A percentile compares a stretch with the other conserved stretches of the same genome.
Conservation (phyloP, 2,113 vertebrate genomes). For the Uropsilus gracilis region DNA sequence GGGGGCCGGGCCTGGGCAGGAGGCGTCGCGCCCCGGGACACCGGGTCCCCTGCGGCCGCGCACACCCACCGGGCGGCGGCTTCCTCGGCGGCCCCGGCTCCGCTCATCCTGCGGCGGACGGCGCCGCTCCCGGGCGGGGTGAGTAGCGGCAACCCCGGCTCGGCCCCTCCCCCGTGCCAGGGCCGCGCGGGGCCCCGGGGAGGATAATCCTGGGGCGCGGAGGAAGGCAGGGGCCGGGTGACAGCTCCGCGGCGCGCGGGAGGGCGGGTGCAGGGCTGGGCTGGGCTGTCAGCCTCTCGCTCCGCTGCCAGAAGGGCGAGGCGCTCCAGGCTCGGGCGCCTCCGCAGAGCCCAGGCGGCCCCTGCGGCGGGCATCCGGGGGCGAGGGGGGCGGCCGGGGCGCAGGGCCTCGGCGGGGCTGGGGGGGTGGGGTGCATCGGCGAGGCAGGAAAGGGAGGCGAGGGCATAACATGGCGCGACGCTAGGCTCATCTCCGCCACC, state of each 20-base stretch:
- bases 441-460: neutral
- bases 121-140: conserved; percentile 49
- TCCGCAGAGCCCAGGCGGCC: neutral
- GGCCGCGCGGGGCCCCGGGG: neutral
- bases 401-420: neutral
- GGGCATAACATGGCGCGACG: conserved; percentile 74
- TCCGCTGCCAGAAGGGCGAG: neutral
- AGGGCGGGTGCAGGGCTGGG: conserved; percentile 52
- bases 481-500: conserved; percentile 61
- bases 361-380: neutral
- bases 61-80: conserved; percentile 40
- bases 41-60: neutral
- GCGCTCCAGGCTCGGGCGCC: neutral
- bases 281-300: neutral
- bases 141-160: conserved; percentile 17
- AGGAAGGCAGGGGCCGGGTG: conserved; percentile 61
- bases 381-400: neutral
- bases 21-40: conserved; percentile 13
- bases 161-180: neutral
- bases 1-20: conserved; percentile 74
- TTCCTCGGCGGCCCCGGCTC: neutral
- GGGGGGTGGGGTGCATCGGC: neutral
- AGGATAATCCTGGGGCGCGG: conserved; percentile 64
- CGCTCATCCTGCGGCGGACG: conserved; percentile 44
- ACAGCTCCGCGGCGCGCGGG: conserved; percentile 50